Evolutionary conservation across 2,888 invertebrate species (phyloP), one percentile per base, ranked within the genome.

Genomic region (Bellardia bayeri): DNA sequence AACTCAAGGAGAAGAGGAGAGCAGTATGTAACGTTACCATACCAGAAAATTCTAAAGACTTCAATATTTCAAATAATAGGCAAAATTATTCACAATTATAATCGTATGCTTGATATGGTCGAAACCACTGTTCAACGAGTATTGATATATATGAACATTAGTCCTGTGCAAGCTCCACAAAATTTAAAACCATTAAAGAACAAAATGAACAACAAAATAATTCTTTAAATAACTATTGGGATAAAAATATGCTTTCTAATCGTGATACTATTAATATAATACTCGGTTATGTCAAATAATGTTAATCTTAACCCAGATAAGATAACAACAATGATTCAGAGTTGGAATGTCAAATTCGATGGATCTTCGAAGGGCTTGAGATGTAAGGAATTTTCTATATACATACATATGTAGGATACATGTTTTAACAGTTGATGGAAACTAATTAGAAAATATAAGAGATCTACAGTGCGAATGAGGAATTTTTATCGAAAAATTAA

Each of bases 271-370:
- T n/a, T n/a, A n/a, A n/a, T n/a, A n/a, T n/a, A n/a, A n/a, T n/a
- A n/a, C n/a, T n/a, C n/a, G n/a, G n/a, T n/a, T n/a, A n/a, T n/a
- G n/a, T n/a, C 61, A 14, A 61, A 61, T 61, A 45, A 3, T 23
- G 7, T 2, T 16, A 66, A 16, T 16, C 5, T 66, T 7, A 66
- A 16, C 14, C 45, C 69, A 7, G 74, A 61, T 30, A 61, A 40
- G 37, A 45, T 74, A 30, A 74, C 74, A 1, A 11, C 40, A n/a
- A n/a, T n/a, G n/a, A n/a, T n/a, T n/a, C n/a, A n/a, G n/a, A n/a
- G n/a, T n/a, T n/a, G n/a, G n/a, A 1, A 61, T 72, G 30, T 74
- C 7, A 58, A 74, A 58, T 74, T 56, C 40, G 42, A 74, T 74
- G 72, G 72, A 9, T 56, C 72, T 1, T 23, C 72, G 7, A 42